Evolutionary conservation across 2,797 vertebrate species (phyloP).

Genomic region (Psittacula echo): DNA sequence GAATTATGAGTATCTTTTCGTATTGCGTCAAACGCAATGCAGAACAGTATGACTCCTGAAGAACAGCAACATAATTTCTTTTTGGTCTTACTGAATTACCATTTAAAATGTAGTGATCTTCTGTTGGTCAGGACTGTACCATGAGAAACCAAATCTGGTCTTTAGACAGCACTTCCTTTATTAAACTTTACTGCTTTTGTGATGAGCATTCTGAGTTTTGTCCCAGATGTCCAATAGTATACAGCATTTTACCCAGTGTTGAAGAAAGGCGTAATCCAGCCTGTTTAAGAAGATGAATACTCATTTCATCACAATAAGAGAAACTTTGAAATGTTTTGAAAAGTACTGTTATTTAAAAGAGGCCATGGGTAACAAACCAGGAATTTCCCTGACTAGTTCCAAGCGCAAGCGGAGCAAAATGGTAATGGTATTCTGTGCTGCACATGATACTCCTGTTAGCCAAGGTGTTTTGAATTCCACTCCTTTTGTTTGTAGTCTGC

Average conservation of each 20-base stretch:
- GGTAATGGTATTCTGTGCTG: background rate
- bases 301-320: background rate
- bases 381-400: background rate
- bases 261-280: background rate
- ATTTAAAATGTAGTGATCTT: background rate
- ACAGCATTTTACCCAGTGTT: background rate
- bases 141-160: background rate
- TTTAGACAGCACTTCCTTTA: background rate
- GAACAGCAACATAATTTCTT: background rate
- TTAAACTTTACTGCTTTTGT: background rate
- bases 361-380: background rate
- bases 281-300: background rate
- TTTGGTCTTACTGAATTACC: background rate
- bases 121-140: background rate
- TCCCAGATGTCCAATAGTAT: background rate
- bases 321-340: background rate
- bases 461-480: background rate
- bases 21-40: fast-evolving
- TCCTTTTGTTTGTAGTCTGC: background rate
- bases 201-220: background rate
- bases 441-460: background rate
- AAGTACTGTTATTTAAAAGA: background rate
- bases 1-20: background rate
- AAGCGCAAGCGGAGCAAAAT: background rate
- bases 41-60: background rate